Evolutionary conservation across 2,113 vertebrate species (phyloP).

Genomic region (Corythoichthys intestinalis): DNA sequence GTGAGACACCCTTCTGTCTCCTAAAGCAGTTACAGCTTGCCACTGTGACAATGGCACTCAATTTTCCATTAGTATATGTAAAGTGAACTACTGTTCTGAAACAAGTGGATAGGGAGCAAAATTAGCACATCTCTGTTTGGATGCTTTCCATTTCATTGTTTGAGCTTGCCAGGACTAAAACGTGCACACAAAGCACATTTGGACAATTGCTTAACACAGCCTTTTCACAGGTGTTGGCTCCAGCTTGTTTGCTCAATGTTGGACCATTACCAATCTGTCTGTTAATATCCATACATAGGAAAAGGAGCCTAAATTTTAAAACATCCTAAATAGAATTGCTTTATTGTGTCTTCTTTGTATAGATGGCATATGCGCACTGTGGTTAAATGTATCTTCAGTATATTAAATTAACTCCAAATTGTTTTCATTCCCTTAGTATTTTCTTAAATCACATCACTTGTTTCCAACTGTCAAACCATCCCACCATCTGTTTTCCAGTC

Average conservation of each 20-base stretch:
- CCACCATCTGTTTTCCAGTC: not conserved
- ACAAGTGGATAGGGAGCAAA: not conserved
- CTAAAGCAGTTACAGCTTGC: not conserved
- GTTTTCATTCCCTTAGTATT: not conserved
- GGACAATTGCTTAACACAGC: not conserved
- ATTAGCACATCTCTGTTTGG: not conserved
- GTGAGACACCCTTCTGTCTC: not conserved
- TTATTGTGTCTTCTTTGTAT: not conserved
- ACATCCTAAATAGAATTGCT: not conserved
- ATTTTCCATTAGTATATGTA: not conserved
- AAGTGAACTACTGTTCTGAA: not conserved
- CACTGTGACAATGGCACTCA: not conserved
- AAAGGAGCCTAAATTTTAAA: not conserved
- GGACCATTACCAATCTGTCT: not conserved
- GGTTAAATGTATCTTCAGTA: not conserved
- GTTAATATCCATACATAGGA: not conserved
- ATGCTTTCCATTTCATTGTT: not conserved
- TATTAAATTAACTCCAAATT: not conserved
- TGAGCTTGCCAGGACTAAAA: not conserved
- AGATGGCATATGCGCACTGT: not conserved
- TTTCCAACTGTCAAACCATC: not conserved
- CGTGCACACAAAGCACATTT: slow-evolving; percentile 1
- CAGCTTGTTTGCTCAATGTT: slow-evolving; percentile 1
- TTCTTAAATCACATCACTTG: not conserved
- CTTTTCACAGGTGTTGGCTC: slow-evolving; percentile 1